A percentile compares a stretch with the other conserved stretches of the same genome.
These are phyloP conservation scores for Zaprionus lineosus DNA, from an alignment of 2,888 invertebrate species.

Conservation along the genomic window DNA sequence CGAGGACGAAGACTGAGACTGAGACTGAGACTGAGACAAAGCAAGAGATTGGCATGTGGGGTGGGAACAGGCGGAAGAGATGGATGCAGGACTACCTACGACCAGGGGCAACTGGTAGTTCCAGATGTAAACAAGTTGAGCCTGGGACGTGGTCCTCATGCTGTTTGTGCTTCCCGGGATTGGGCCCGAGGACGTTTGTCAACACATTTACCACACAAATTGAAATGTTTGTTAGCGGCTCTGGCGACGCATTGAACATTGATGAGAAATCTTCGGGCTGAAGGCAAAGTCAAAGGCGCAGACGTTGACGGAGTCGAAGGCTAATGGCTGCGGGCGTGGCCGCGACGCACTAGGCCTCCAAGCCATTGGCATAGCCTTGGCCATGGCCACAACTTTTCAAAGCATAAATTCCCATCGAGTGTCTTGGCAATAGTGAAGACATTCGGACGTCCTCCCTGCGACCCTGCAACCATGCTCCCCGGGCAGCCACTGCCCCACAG, in stretches of 20 bases:
- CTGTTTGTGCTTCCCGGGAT: background rate
- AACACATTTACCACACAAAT: constrained; percentile 67
- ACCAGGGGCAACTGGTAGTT: too few relatives aligned
- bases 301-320: background rate
- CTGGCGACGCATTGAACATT: constrained; percentile 47
- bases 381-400: constrained; percentile 4
- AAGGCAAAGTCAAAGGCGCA: too few relatives aligned
- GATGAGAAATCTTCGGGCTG: constrained; percentile 29
- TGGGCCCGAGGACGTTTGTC: constrained; percentile 49
- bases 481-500: too few relatives aligned
- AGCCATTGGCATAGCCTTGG: background rate
- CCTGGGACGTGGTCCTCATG: background rate
- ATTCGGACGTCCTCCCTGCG: too few relatives aligned
- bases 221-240: constrained; percentile 61
- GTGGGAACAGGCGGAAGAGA: too few relatives aligned
- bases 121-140: constrained; percentile 21
- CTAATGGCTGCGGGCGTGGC: background rate
- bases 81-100: too few relatives aligned
- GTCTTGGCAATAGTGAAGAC: constrained; percentile 6
- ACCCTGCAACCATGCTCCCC: too few relatives aligned
- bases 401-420: constrained; percentile 14
- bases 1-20: background rate
- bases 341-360: constrained; percentile 9
- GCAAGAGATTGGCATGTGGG: too few relatives aligned
- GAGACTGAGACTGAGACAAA: too few relatives aligned